These are phyloP conservation scores for Xiphorhynchus elegans DNA, from an alignment of 2,113 vertebrate genomes.

Conservation along the genomic window DNA sequence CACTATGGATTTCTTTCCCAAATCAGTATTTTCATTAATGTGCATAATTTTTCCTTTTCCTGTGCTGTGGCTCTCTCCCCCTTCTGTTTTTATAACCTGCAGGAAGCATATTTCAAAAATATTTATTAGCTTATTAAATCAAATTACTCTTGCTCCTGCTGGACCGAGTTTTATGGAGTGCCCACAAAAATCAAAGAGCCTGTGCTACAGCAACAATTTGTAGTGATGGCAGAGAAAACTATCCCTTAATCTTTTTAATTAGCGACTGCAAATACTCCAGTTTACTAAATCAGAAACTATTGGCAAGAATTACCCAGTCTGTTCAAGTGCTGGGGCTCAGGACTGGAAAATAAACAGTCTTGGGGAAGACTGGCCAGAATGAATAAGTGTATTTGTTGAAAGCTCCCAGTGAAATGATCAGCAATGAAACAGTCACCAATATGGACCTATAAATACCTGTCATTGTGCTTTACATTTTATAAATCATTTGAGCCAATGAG, in stretches of 20 bases:
- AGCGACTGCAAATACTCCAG: background rate
- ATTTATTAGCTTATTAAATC: conserved; percentile 72
- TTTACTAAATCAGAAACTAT: conserved; percentile 8
- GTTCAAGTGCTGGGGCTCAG: background rate
- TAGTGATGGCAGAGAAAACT: conserved; percentile 12
- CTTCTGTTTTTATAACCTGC: conserved; percentile 56
- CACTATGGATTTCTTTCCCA: conserved; percentile 13
- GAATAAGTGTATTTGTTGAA: background rate
- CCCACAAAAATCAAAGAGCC: conserved; percentile 42
- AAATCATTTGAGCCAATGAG: background rate
- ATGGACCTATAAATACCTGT: background rate
- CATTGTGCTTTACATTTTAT: background rate
- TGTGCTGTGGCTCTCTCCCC: conserved; percentile 20
- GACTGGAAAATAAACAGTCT: background rate
- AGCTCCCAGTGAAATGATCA: background rate
- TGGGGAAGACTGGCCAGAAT: background rate
- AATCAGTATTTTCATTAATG: conserved; percentile 15
- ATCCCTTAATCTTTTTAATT: conserved; percentile 52
- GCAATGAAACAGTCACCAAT: background rate
- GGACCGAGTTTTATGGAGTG: conserved; percentile 45
- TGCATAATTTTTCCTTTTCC: conserved; percentile 32
- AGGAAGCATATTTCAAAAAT: conserved; percentile 63
- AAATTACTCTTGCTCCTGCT: conserved; percentile 54
- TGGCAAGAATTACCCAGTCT: background rate
- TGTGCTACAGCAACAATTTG: conserved; percentile 10